phyloP scores from a whole-genome alignment of 1,140 invertebrate species.

The Drosophila simulans region DNA sequence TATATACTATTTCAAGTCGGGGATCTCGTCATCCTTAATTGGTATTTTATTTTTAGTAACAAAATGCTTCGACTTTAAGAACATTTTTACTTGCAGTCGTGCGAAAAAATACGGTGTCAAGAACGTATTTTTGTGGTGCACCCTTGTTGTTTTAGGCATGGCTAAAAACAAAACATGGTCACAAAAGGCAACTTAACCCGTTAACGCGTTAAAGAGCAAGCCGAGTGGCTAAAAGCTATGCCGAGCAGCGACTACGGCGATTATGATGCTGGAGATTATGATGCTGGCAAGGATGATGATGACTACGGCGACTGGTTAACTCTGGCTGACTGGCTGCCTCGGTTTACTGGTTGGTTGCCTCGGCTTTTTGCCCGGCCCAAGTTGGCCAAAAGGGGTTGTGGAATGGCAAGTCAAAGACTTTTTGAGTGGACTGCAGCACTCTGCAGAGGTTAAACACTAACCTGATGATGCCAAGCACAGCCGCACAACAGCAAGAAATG shows the following conservation, averaged over 20 bases:
- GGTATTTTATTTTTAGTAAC: too few relatives aligned
- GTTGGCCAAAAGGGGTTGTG: constrained; percentile 23
- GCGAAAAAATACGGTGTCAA: background rate
- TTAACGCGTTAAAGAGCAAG: constrained; percentile 79
- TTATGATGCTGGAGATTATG: constrained; percentile 1
- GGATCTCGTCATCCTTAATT: too few relatives aligned
- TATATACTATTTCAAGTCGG: background rate
- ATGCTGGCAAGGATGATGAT: constrained; percentile 5
- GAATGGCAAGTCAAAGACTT: constrained; percentile 74
- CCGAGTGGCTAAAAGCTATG: constrained; percentile 78
- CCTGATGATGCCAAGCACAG: constrained; percentile 65
- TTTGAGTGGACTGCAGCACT: constrained; percentile 74
- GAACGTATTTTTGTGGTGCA: constrained; percentile 3
- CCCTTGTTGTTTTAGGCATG: constrained; percentile 46
- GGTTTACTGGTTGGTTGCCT: constrained; percentile 61
- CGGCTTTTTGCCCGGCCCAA: constrained; percentile 29
- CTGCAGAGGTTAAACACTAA: constrained; percentile 78
- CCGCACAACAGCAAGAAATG: constrained; percentile 45
- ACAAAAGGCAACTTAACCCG: constrained; percentile 78
- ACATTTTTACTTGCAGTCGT: background rate
- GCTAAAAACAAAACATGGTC: constrained; percentile 56
- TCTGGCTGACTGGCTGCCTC: constrained; percentile 63
- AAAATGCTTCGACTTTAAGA: too few relatives aligned
- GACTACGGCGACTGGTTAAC: constrained; percentile 52
- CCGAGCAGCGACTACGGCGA: constrained; percentile 24